Conservation (phyloP, 1,140 invertebrate genomes). For the Limonius californicus region DNA sequence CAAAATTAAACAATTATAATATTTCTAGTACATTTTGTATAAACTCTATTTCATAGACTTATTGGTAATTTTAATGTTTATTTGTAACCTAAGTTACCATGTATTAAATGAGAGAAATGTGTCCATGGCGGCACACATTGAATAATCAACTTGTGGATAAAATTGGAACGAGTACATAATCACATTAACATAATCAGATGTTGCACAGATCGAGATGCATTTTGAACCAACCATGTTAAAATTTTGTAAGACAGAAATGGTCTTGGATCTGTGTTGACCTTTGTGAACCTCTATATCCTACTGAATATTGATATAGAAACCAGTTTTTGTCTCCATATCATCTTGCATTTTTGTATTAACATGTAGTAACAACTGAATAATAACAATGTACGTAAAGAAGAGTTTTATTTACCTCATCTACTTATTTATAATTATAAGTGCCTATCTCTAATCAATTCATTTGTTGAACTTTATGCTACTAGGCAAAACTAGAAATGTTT, state of each 20-base stretch:
- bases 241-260: background rate
- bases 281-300: no score
- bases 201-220: background rate
- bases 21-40: no score
- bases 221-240: no score
- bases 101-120: background rate
- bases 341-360: slow-evolving; percentile 9
- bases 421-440: no score
- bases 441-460: no score
- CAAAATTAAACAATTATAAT: no score
- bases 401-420: no score
- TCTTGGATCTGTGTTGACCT: background rate
- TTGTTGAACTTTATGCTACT: no score
- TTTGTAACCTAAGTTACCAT: slow-evolving; percentile 9
- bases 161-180: background rate
- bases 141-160: background rate
- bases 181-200: slow-evolving; percentile 6
- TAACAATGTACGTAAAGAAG: background rate
- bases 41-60: no score
- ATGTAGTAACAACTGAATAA: slow-evolving; percentile 1
- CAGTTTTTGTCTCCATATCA: background rate
- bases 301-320: no score
- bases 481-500: no score
- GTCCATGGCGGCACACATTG: background rate
- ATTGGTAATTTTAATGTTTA: background rate